Percentiles rank a stretch among this genome's conserved stretches.
Evolutionary conservation across 2,888 invertebrate species (phyloP).

Genomic region (Leucania comma): DNA sequence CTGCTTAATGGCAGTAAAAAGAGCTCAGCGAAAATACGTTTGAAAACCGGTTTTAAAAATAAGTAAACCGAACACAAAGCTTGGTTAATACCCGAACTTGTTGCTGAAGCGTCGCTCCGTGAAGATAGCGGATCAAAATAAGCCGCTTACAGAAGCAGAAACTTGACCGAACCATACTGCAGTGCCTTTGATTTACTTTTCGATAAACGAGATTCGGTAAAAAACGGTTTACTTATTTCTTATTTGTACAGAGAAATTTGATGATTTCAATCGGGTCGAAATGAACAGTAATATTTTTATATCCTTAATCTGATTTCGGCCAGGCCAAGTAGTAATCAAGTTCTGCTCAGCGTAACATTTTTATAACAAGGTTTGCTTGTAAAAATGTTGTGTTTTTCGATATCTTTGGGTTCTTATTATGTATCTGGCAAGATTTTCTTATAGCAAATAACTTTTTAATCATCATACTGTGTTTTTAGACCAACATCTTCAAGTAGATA

Average conservation of each 20-base stretch:
- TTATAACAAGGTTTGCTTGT: conserved; percentile 26
- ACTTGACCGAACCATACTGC: conserved; percentile 68
- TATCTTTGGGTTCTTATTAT: neutral
- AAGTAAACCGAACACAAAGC: conserved; percentile 60
- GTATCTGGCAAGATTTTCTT: neutral
- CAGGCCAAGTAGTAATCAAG: conserved; percentile 22
- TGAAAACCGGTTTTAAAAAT: conserved; percentile 55
- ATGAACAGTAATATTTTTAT: conserved; percentile 51
- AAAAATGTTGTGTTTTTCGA: conserved; percentile 23
- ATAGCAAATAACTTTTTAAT: conserved; percentile 1
- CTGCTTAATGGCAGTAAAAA: conserved; percentile 32
- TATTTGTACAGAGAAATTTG: conserved; percentile 57
- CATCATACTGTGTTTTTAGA: conserved; percentile 7
- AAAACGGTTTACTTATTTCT: conserved; percentile 60
- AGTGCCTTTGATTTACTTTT: conserved; percentile 67
- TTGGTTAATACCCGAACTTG: conserved; percentile 70
- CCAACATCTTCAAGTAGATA: conserved; percentile 3
- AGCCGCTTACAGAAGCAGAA: conserved; percentile 71
- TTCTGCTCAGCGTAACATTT: conserved; percentile 27
- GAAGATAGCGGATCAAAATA: conserved; percentile 72
- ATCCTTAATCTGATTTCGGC: conserved; percentile 44
- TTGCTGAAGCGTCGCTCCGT: conserved; percentile 67
- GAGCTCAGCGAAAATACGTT: conserved; percentile 39
- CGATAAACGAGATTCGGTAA: conserved; percentile 56
- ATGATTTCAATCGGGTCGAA: conserved; percentile 38